Evolutionary conservation across 2,797 vertebrate species (phyloP).

Genomic region (Esox masquinongy): DNA sequence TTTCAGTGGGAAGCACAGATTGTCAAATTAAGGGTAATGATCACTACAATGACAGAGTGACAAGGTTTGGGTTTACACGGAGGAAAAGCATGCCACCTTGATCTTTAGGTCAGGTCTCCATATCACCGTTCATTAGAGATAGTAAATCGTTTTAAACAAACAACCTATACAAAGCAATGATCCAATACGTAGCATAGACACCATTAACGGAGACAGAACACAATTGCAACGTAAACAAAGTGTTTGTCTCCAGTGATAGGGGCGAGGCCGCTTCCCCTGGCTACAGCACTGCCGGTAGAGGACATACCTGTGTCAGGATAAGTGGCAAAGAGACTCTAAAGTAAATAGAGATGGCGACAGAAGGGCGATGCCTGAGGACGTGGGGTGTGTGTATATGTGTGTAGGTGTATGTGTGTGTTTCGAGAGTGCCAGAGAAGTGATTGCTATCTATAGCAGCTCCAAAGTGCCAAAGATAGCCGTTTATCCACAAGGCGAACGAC

Average conservation of each 20-base stretch:
- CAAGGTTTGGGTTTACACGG: not conserved
- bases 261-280: constrained; percentile 69
- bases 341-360: constrained; percentile 84
- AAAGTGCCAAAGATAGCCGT: constrained; percentile 67
- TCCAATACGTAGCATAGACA: constrained; percentile 34
- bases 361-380: constrained; percentile 77
- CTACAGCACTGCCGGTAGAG: constrained; percentile 69
- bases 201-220: constrained; percentile 72
- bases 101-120: not conserved
- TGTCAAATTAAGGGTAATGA: not conserved
- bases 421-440: constrained; percentile 57
- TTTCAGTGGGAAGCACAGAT: not conserved
- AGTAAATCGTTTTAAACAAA: constrained; percentile 36
- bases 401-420: not conserved
- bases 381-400: constrained; percentile 34
- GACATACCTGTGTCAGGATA: constrained; percentile 80
- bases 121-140: not conserved
- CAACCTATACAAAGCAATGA: constrained; percentile 31
- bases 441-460: constrained; percentile 69
- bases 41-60: not conserved
- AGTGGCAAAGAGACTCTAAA: constrained; percentile 76
- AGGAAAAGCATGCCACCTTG: not conserved
- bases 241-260: constrained; percentile 71
- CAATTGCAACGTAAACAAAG: constrained; percentile 76
- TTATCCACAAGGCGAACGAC: constrained; percentile 54